Evolutionary conservation across 2,797 vertebrate species (phyloP).

Genomic region (Babyrousa celebensis): DNA sequence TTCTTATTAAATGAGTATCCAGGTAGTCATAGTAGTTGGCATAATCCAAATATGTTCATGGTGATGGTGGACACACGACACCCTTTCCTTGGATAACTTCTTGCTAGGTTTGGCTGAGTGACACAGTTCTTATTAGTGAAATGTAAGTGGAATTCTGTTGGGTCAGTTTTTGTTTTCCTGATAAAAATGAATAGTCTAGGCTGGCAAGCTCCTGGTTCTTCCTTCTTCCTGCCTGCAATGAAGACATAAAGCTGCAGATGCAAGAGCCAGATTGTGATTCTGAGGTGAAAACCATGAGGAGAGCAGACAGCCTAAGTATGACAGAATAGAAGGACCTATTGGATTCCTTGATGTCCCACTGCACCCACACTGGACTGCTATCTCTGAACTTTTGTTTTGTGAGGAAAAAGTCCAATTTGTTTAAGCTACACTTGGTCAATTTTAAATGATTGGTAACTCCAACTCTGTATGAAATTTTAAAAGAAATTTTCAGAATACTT

Average conservation of each 20-base stretch:
- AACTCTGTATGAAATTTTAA: background rate
- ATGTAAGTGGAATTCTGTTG: background rate
- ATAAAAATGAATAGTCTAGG: background rate
- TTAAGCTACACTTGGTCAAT: background rate
- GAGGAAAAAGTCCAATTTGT: background rate
- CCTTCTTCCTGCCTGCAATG: background rate
- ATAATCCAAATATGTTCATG: slow-evolving; percentile 11
- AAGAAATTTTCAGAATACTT: background rate
- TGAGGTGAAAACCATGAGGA: background rate
- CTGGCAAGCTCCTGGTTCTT: background rate
- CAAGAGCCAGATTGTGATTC: background rate
- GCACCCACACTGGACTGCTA: too few species aligned
- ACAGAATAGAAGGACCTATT: background rate
- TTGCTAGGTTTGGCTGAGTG: background rate
- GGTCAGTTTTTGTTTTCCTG: slow-evolving; percentile 14
- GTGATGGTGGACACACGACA: background rate
- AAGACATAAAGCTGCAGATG: background rate
- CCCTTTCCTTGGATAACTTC: background rate
- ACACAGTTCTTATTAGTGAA: background rate
- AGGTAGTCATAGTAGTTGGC: background rate
- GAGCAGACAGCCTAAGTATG: background rate
- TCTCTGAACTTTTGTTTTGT: background rate
- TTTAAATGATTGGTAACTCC: background rate
- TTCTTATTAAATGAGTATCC: background rate
- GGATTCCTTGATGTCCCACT: background rate